Base-by-base conservation (phyloP, 2,113 vertebrate genomes). In the Bos javanicus region DNA sequence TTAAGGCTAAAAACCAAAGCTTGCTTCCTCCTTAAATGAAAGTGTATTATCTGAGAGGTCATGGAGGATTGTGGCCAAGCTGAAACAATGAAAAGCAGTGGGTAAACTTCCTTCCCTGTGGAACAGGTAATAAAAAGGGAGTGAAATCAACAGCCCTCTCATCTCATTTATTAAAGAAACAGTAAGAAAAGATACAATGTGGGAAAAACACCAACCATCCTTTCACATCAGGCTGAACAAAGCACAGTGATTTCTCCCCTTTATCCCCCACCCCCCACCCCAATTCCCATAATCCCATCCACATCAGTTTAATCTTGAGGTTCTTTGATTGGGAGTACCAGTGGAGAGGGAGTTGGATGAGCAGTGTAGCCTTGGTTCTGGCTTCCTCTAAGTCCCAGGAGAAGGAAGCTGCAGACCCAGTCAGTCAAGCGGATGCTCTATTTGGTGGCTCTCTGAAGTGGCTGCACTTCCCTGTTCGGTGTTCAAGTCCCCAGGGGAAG, bases 151-250 rank as follows among this genome's bases (percentile, higher is more conserved):
- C n/a, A 95, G 84, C 91, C 97, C 94, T 95, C 97, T 97, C 60
- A 30, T 95, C 97, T 96, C 97, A 92, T 98, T 98, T 98, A 98
- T 98, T 98, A 98, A 98, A 98, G 98, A 98, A 97, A 98, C 82
- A 97, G 98, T 97, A 98, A 98, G 98, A 98, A 98, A 98, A 97
- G 97, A 97, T 98, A 98, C 98, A 98, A 97, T 91, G 97, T 90
- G 94, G 93, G 97, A 98, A 96, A 97, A 98, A 98, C 96, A 97
- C 88, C 96, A 98, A 97, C 93, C 95, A 88, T 95, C 95, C 95
- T 97, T 95, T 95, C 91, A 97, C 59, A 28, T 87, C 95, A 97
- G 94, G 97, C 96, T 96, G 89, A 96, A 98, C 93, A 2, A 97
- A 98, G 95, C 97, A 98, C 97, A 98, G 98, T 98, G 97, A 98